Evolutionary conservation across 2,888 invertebrate genomes (phyloP), one percentile per base, ranked within the genome.

Genomic region (Heteromyza rotundicornis): DNA sequence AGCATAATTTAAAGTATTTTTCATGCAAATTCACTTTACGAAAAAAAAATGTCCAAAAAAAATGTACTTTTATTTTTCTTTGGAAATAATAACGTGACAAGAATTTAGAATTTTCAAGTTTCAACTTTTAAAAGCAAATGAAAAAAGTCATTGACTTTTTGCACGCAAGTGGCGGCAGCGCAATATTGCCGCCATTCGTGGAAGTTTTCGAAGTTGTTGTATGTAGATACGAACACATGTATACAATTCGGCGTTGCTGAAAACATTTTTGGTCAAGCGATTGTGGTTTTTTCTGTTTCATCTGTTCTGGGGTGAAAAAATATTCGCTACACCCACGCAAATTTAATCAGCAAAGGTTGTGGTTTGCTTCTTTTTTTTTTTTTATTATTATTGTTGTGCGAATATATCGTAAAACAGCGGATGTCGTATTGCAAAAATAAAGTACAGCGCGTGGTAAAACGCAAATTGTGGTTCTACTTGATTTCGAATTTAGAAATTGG

Each of bases 21-120:
- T 68, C 68, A 74, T 67, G 73, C 73, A 71, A 73, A 70, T 74
- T 71, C 68, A 62, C 70, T 68, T 70, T 24, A 66, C 69, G 67
- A 70, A 66, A 72, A 68, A 69, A 64, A 59, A 65, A 56, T 69
- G 57, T 52, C 67, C 67, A 68, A 53, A 56, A 59, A 59, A 17
- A 27, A 49, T 32, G 2, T 36, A 50, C 49, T 57, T 49, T 49
- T 49, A 56, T 40, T 40, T 40, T 57, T 57, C 51, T 57, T 51
- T 57, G 68, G 69, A 64, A 71, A 68, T 67, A 67, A 73, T 76
- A 71, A 74, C 74, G 74, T 74, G 74, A 74, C 75, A 74, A 71
- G 74, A 69, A 74, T 74, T 59, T 47, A 24, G 32, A 59, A 59
- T 52, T 44, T 40, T 22, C 3, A 40, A 14, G 40, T n/a, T 40